phyloP scores from a whole-genome alignment of 2,113 vertebrate species.

The Lutjanus erythropterus region DNA sequence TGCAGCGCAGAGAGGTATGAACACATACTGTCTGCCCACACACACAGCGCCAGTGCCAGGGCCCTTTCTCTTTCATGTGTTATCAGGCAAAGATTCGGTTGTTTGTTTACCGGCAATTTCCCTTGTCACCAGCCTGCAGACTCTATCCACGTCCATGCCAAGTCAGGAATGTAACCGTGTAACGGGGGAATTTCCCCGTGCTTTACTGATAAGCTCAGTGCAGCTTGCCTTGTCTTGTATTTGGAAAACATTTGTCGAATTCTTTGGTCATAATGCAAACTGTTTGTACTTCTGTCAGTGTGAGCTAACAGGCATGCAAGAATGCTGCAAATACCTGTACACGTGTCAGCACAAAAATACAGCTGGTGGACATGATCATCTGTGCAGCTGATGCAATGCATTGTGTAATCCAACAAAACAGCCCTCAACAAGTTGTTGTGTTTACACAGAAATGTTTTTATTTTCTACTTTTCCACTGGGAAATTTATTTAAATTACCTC shows the following conservation, averaged over 20 bases:
- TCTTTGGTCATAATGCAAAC: slow-evolving; percentile 55
- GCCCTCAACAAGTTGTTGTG: background rate
- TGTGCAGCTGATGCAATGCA: background rate
- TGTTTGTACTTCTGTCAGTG: slow-evolving; percentile 28
- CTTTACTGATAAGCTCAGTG: slow-evolving; percentile 53
- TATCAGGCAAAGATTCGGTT: slow-evolving; percentile 46
- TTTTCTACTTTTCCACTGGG: background rate
- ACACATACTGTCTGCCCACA: slow-evolving; percentile 57
- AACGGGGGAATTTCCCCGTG: slow-evolving; percentile 42
- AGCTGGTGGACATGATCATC: background rate
- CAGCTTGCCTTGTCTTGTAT: slow-evolving; percentile 68
- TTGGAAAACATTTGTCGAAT: slow-evolving; percentile 70
- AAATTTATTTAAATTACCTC: no score
- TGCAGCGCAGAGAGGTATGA: slow-evolving; percentile 45
- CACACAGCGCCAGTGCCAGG: slow-evolving; percentile 30
- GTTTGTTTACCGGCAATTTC: slow-evolving; percentile 74
- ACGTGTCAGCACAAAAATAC: slow-evolving; percentile 30
- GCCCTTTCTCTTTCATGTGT: slow-evolving; percentile 59
- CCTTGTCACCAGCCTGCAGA: slow-evolving; percentile 34
- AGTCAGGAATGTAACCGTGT: slow-evolving; percentile 44
- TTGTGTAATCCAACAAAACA: background rate
- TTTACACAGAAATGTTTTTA: background rate
- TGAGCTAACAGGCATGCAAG: background rate
- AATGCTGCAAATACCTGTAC: slow-evolving; percentile 35
- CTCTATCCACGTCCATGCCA: slow-evolving; percentile 20